Percentiles rank a stretch among this genome's conserved stretches.
phyloP scores from a whole-genome alignment of 2,113 vertebrate genomes.

The Progne subis region DNA sequence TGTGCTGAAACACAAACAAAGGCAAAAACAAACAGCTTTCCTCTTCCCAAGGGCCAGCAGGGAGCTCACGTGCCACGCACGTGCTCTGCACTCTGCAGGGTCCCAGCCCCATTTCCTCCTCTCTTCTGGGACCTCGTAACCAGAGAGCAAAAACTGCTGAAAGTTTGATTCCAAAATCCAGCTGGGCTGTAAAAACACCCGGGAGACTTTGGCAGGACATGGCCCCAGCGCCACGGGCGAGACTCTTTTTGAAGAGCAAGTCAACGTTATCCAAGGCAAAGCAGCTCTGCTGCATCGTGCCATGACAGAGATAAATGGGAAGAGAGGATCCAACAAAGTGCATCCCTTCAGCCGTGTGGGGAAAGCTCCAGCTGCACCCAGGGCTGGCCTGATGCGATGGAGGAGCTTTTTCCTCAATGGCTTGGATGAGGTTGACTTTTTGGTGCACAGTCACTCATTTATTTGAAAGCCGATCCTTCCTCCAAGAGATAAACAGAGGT shows the following conservation, averaged over 20 bases:
- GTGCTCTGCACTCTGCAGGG: neutral
- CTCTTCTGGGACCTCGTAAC: neutral
- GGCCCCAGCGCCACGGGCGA: rapidly evolving
- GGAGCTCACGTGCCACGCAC: neutral
- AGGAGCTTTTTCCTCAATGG: neutral
- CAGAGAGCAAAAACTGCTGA: neutral
- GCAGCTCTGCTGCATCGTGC: neutral
- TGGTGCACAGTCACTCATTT: neutral
- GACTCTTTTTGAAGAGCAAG: neutral
- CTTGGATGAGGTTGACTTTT: neutral
- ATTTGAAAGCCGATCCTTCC: constrained; percentile 44
- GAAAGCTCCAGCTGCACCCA: neutral
- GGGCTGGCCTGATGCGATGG: neutral
- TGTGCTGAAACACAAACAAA: neutral
- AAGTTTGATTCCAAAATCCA: neutral
- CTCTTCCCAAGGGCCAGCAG: neutral
- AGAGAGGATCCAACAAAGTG: neutral
- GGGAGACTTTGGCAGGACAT: rapidly evolving
- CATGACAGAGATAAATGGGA: neutral
- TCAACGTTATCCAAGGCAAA: neutral
- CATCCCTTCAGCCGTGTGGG: neutral
- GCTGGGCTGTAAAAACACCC: neutral
- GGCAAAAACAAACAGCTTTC: neutral
- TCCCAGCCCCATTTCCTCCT: neutral
- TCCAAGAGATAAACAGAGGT: constrained; percentile 45